Base-by-base conservation (phyloP, 1,140 invertebrate species). In the Diplogasteroides magnus region DNA sequence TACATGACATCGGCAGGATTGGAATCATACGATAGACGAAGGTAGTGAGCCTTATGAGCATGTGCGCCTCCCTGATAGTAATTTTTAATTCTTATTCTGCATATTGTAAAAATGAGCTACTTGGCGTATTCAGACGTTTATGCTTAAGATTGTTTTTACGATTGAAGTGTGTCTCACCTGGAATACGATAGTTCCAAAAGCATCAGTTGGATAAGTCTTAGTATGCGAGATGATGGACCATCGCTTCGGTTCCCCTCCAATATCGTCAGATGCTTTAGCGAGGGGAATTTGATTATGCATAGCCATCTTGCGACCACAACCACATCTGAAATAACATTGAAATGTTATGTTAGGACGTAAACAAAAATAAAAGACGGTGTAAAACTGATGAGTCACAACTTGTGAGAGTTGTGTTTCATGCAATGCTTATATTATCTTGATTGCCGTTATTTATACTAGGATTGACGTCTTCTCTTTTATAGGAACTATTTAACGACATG, bases 181-280 rank as follows among this genome's bases (percentile, higher is more conserved):
- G 84, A 98, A 98, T 84, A 97, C 93, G 64, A 98, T 90, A 19
- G 91, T 95, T 31, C 94, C 94, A 85, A 93, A 97, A 1, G 94
- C 93, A 85, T 98, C 93, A 0, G 94, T 97, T 2, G 66, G 58
- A 14, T 61, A 72, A 19, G 74, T 61, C 13, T 64, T 31, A 15
- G 75, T 76, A 48, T 75, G 71, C 6, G 73, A 68, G 2, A 57
- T 55, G 25, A 76, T 76, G 1, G 62, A 66, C 75, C 75, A 76
- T 3, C 56, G 57, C 31, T 67, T 23, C 28, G 37, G 37, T 56
- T 29, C 58, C 32, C 32, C 26, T 31, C 23, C 23, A n/a, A n/a
- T n/a, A n/a, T n/a, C n/a, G n/a, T n/a, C n/a, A n/a, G n/a, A n/a
- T n/a, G n/a, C n/a, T n/a, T n/a, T n/a, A n/a, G n/a, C n/a, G n/a